Evolutionary conservation across 2,888 invertebrate genomes (phyloP), one percentile per base, ranked within the genome.

Genomic region (Ypsolopha scabrella): DNA sequence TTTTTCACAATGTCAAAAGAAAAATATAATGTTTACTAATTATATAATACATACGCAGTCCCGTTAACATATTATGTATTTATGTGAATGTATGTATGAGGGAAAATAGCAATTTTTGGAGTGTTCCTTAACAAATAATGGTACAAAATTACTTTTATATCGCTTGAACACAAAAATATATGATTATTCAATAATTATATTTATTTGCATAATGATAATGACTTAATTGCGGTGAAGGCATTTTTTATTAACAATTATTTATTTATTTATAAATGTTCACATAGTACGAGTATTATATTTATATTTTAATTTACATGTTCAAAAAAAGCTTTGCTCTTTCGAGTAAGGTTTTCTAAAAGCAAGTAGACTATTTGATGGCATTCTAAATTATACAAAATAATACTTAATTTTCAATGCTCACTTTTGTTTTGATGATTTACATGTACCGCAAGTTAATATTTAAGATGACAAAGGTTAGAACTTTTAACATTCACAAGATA

Each of bases 61-160:
- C 38, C 39, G 7, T 24, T 41, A 39, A 49, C 39, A 49, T 49
- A 46, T 33, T 39, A 34, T 33, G 9, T 36, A 34, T 46, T 34
- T n/a, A 46, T 34, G 46, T 45, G n/a, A 3, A 34, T 47, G 36
- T 33, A 10, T 49, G 33, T 39, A 39, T 49, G 49, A 33, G 24
- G 33, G n/a, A 39, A 47, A 41, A 49, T 49, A 49, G 49, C 49
- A 39, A 47, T 13, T 49, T n/a, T 49, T 33, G 39, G 41, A 49
- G 41, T 33, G n/a, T 7, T 39, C 34, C 41, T 41, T 41, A 50
- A 50, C 41, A 41, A 50, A 41, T 41, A 35, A 43, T 43, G 41
- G 77, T 81, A 79, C 68, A 79, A 79, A 77, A 77, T 77, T 75
- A 74, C 70, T 63, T 62, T 63, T 60, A 59, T 48, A 7, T 39